Percentiles rank a stretch among this genome's conserved stretches.
phyloP scores from a whole-genome alignment of 2,797 vertebrate species.

The Labroides dimidiatus region DNA sequence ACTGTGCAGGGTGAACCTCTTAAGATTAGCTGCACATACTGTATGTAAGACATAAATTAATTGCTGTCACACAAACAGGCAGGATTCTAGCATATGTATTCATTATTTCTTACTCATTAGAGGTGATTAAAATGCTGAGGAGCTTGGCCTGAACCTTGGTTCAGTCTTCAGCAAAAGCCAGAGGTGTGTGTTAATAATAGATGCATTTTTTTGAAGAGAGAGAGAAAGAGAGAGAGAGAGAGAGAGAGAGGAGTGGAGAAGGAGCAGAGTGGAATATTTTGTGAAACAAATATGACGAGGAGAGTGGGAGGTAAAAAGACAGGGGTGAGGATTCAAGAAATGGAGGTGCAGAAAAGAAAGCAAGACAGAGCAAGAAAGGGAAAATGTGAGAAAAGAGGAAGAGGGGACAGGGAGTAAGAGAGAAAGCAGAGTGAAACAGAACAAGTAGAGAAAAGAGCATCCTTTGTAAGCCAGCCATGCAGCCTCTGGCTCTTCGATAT shows the following conservation, averaged over 20 bases:
- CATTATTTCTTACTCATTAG: conserved; percentile 72
- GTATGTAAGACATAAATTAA: conserved; percentile 57
- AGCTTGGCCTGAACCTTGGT: conserved; percentile 66
- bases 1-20: conserved; percentile 25
- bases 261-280: conserved; percentile 48
- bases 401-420: conserved; percentile 35
- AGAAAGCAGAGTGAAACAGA: conserved; percentile 43
- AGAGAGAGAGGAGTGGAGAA: conserved; percentile 8
- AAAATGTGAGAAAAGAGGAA: conserved; percentile 32
- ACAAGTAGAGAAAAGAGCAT: conserved; percentile 67
- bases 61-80: conserved; percentile 58
- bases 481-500: conserved; percentile 66
- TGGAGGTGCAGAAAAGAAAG: conserved; percentile 52
- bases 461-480: conserved; percentile 63
- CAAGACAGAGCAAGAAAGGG: conserved; percentile 24
- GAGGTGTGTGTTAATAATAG: conserved; percentile 83
- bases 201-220: conserved; percentile 68
- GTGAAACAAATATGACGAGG: conserved; percentile 66
- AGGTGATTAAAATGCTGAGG: conserved; percentile 76
- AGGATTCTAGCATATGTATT: conserved; percentile 47
- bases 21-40: conserved; percentile 44
- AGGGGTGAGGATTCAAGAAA: conserved; percentile 56
- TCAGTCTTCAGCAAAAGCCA: conserved; percentile 66
- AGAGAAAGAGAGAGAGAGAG: conserved; percentile 37
- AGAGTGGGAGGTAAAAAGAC: conserved; percentile 46